A percentile compares a stretch with the other conserved stretches of the same genome.
phyloP scores from a whole-genome alignment of 2,797 vertebrate species.

The Geotrypetes seraphini region DNA sequence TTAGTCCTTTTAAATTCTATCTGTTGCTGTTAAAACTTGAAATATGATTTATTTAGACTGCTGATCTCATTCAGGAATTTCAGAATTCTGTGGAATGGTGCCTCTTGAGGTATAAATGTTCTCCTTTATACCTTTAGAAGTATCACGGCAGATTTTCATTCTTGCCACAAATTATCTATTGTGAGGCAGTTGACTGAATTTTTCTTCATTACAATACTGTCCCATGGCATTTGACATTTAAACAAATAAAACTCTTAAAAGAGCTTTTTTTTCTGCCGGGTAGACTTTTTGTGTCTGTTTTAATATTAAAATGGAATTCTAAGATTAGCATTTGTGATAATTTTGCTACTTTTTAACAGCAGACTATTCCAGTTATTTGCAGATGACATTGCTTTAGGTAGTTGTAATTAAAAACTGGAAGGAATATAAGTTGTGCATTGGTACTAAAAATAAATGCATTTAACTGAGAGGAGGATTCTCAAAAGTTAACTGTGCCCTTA shows the following conservation, averaged over 20 bases:
- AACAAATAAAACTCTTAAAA: constrained; percentile 69
- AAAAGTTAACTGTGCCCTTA: too few species aligned
- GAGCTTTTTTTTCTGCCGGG: constrained; percentile 44
- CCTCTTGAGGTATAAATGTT: constrained; percentile 87
- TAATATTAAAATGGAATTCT: constrained; percentile 35
- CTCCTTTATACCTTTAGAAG: constrained; percentile 73
- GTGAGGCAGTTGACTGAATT: constrained; percentile 81
- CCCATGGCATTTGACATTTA: constrained; percentile 86
- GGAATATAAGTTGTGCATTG: too few species aligned
- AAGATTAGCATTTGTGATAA: constrained; percentile 24
- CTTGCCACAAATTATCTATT: constrained; percentile 62
- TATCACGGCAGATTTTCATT: constrained; percentile 80
- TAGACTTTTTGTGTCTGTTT: constrained; percentile 56
- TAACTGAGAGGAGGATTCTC: constrained; percentile 22
- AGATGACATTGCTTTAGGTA: constrained; percentile 23
- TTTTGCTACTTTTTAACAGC: constrained; percentile 37
- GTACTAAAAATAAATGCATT: constrained; percentile 6
- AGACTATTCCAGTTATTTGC: constrained; percentile 29
- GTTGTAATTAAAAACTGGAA: constrained; percentile 25
- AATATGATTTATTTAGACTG: constrained; percentile 67
- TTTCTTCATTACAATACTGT: constrained; percentile 83
- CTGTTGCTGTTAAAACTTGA: constrained; percentile 79
- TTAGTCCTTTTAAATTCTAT: constrained; percentile 89
- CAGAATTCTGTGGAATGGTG: constrained; percentile 78
- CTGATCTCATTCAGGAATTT: constrained; percentile 73